phyloP scores from a whole-genome alignment of 2,888 invertebrate species.

The Autographa pulchrina region DNA sequence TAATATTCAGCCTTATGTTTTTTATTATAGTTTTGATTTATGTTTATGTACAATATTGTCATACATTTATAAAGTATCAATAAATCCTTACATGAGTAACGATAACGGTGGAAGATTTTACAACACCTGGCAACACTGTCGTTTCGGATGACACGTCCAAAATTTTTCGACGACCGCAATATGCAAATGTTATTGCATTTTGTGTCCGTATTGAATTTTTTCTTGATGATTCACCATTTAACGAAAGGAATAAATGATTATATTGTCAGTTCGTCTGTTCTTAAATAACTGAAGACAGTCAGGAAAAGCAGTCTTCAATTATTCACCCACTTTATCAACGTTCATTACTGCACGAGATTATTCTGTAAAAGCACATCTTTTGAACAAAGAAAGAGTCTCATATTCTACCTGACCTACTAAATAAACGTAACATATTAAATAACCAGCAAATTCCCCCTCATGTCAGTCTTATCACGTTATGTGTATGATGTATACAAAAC shows the following conservation, averaged over 20 bases:
- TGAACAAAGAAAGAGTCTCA: constrained; percentile 28
- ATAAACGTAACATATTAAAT: constrained; percentile 35
- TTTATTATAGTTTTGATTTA: background rate
- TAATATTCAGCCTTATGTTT: background rate
- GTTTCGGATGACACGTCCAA: background rate
- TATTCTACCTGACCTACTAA: constrained; percentile 47
- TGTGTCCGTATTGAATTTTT: background rate
- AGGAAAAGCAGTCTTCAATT: background rate
- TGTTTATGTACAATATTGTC: background rate
- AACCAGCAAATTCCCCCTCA: constrained; percentile 51
- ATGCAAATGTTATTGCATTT: background rate
- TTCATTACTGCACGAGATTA: background rate
- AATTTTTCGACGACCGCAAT: background rate
- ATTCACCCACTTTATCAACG: background rate
- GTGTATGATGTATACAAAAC: constrained; percentile 62
- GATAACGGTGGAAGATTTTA: background rate
- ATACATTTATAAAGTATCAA: background rate
- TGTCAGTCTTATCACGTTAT: constrained; percentile 61
- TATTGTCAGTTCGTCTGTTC: background rate
- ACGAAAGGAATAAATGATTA: background rate
- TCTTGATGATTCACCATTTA: background rate
- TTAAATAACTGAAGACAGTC: background rate
- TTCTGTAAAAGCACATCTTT: constrained; percentile 11
- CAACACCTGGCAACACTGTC: background rate
- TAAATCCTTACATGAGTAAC: background rate